phyloP scores from a whole-genome alignment of 2,113 vertebrate species.

The Leptobrachium ailaonicum region DNA sequence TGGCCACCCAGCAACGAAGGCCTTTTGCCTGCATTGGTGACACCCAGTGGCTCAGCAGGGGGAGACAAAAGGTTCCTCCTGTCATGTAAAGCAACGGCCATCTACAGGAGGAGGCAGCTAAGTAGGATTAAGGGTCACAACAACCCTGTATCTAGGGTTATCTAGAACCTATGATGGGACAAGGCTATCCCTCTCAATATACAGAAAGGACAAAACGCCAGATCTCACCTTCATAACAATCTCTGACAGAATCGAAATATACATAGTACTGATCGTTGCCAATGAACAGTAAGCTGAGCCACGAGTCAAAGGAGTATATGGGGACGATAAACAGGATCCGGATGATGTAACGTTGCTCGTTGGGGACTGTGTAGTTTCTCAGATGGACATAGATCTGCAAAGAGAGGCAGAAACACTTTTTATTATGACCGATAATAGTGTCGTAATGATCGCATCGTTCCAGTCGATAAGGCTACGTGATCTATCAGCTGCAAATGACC shows the following conservation, averaged over 20 bases:
- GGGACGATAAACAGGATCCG: slow-evolving; percentile 94
- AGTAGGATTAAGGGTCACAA: too few species aligned
- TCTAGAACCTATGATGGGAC: too few species aligned
- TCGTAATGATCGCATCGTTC: background rate
- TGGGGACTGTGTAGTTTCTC: slow-evolving; percentile 83
- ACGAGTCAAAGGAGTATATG: slow-evolving; percentile 89
- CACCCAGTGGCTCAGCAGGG: too few species aligned
- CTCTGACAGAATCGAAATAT: slow-evolving; percentile 89
- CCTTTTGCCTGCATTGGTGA: too few species aligned
- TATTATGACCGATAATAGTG: background rate
- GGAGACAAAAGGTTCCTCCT: too few species aligned
- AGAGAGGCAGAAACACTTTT: background rate
- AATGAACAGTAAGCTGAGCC: slow-evolving; percentile 95
- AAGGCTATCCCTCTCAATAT: too few species aligned
- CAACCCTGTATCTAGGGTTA: too few species aligned
- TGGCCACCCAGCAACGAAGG: too few species aligned
- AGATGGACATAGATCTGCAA: slow-evolving; percentile 89
- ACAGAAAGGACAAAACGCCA: background rate
- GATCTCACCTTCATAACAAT: slow-evolving; percentile 90
- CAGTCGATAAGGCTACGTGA: background rate
- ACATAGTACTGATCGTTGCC: slow-evolving; percentile 87
- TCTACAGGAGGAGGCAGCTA: too few species aligned
- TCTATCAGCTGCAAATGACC: background rate
- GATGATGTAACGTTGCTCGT: slow-evolving; percentile 94
- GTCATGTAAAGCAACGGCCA: too few species aligned